Evolutionary conservation across 2,797 vertebrate genomes (phyloP).

Genomic region (Sebastes trivittatus): DNA sequence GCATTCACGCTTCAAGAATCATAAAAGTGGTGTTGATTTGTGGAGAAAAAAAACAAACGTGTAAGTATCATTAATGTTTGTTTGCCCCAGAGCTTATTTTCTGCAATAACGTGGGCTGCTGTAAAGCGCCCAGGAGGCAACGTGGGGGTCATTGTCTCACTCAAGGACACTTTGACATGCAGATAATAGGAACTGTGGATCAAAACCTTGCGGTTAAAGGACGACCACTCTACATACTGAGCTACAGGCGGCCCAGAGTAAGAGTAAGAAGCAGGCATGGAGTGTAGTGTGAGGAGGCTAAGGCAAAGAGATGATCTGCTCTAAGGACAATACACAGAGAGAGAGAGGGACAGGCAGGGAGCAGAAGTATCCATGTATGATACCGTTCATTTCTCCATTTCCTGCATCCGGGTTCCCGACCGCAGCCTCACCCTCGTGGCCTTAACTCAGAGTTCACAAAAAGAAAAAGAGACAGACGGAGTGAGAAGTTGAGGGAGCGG

Average conservation of each 20-base stretch:
- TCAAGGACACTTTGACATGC: no score
- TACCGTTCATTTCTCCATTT: constrained; percentile 12
- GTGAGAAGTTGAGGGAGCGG: neutral
- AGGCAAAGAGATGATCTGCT: constrained; percentile 6
- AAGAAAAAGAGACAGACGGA: neutral
- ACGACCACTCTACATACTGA: no score
- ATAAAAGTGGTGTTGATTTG: no score
- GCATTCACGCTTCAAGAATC: no score
- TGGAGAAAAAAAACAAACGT: no score
- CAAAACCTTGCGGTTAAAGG: no score
- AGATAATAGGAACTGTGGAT: no score
- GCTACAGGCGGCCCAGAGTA: neutral
- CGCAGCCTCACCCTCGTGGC: neutral
- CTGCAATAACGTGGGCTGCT: no score
- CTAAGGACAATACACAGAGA: neutral
- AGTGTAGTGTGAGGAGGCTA: neutral
- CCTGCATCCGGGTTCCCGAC: constrained; percentile 1
- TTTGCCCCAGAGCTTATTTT: no score
- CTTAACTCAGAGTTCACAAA: constrained; percentile 4
- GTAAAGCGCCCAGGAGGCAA: no score
- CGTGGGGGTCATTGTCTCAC: no score
- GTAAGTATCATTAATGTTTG: no score
- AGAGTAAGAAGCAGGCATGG: neutral
- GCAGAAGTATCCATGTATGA: neutral
- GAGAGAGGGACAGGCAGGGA: neutral